These are phyloP conservation scores for Hemicrepidius hirtus DNA, from an alignment of 2,888 invertebrate species.

Conservation along the genomic window DNA sequence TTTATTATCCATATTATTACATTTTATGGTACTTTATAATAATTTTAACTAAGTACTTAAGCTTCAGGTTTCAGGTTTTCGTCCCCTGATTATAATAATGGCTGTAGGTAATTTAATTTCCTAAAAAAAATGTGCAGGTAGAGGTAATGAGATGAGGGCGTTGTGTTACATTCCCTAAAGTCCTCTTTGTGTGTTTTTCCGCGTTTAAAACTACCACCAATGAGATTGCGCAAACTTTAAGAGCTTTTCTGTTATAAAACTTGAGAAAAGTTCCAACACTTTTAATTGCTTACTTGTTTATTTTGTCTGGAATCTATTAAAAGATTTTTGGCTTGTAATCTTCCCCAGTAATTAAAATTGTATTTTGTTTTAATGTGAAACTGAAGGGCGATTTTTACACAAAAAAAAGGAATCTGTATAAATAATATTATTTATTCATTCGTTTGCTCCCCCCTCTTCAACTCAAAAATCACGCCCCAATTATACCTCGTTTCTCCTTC, in stretches of 20 bases:
- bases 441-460: no score
- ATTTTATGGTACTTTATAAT: neutral
- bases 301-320: neutral
- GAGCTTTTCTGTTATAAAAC: neutral
- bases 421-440: no score
- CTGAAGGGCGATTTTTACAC: no score
- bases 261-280: neutral
- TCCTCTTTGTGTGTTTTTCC: constrained; percentile 3
- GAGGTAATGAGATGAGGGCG: neutral
- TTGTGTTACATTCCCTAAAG: neutral
- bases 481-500: no score
- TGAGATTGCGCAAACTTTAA: neutral
- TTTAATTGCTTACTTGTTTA: neutral
- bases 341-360: no score
- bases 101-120: constrained; percentile 2
- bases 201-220: neutral
- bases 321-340: neutral
- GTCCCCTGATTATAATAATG: constrained; percentile 14
- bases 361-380: no score
- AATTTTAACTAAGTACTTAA: neutral
- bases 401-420: no score
- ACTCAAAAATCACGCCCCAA: no score
- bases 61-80: neutral
- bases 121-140: constrained; percentile 5
- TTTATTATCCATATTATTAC: neutral